Evolutionary conservation across 2,888 invertebrate species (phyloP), one percentile per base, ranked within the genome.

Genomic region (Hydrotaea diabolus): DNA sequence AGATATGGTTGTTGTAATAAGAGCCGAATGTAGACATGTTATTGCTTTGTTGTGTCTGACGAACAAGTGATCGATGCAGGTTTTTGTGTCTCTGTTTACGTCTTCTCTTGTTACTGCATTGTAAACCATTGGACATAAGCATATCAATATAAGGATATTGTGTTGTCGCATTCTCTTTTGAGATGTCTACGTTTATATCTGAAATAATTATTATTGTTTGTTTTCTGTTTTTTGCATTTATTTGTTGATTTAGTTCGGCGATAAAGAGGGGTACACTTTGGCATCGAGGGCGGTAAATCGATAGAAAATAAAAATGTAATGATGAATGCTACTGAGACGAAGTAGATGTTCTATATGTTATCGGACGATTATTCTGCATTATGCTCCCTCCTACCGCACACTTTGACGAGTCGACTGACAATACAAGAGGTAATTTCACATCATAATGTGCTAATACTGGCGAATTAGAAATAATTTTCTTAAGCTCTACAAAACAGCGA

Each of bases 371-470:
- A 66, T 77, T 26, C 43, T 77, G 57, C 43, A 69, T 77, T 19
- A 69, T 57, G n/a, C 57, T 57, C 66, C 66, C 77, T 15, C 66
- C 66, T 55, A 49, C 23, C 39, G 39, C 59, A 36, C 59, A 74
- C 53, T 36, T 76, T n/a, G 77, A 69, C 23, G 66, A 69, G 55
- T 77, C 69, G 3, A 77, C 69, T 57, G 74, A 69, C 66, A 80
- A 75, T 55, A 55, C 43, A 17, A 80, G 49, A 39, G 69, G 36
- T 74, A 26, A 9, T 57, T 80, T 64, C n/a, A 55, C 9, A 39
- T 39, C 39, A 39, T 81, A 81, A n/a, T 72, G 71, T 36, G 57
- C 72, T 0, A 82, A 36, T 2, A 83, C 80, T n/a, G 75, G 77
- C 7, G 82, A 43, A 53, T 74, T 64, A 26, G 72, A 78, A 7